Base-by-base conservation (phyloP, 2,888 invertebrate genomes). In the Rhodophaea formosa region DNA sequence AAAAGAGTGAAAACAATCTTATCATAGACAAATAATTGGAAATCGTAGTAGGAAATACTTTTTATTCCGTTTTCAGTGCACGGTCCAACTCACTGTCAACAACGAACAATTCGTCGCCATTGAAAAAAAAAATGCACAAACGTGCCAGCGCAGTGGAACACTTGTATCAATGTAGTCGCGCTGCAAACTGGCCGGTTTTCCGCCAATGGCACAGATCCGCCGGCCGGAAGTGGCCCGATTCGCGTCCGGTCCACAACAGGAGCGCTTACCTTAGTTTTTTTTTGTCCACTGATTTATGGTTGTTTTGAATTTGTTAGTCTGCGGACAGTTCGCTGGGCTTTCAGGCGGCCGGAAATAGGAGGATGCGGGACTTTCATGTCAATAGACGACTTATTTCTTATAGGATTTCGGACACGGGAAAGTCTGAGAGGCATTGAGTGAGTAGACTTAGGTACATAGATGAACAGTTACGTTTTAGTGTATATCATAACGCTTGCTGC, bases 261-360 rank as follows among this genome's bases (percentile, higher is more conserved):
- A 86, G 82, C 88, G 89, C 90, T 89, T 89, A 91, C 90, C 90
- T 90, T 87, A 77, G 83, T 90, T 89, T 87, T 91, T 91, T 88
- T 89, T 90, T 90, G 87, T 88, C 73, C 62, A 64, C 80, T 87
- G 90, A 91, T 90, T 89, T 91, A 91, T 89, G 77, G 79, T 71
- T 88, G 89, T 89, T 88, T 82, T 83, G 88, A 88, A 88, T 88
- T 88, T 88, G 86, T 83, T 82, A 75, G 76, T 70, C 79, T 80
- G 81, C 81, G 82, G 80, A 79, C 82, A 51, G 51, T 39, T 51
- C 35, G 51, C 51, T 35, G 15, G 51, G 35, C 51, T 51, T 51
- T 51, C 16, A 51, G 35, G 16, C 35, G 35, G 35, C 16, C 54
- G 54, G 54, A 55, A 46, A 55, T 55, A 45, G 54, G 45, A 45